Base-by-base conservation (phyloP, 2,113 vertebrate species). In the Pygathrix nemaeus region DNA sequence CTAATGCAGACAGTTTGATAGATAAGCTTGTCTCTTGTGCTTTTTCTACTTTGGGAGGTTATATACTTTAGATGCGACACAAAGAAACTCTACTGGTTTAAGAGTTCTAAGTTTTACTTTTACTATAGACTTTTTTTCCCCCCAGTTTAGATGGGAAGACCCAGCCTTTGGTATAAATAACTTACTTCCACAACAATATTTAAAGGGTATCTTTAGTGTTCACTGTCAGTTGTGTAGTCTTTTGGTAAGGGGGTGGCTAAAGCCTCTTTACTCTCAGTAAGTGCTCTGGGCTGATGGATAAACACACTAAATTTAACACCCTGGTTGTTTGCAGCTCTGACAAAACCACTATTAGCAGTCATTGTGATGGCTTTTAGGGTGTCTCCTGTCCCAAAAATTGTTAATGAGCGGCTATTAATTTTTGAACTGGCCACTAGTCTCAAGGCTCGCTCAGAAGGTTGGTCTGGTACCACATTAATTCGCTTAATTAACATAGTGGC, bases 341-440 rank as follows among this genome's bases (percentile, higher is more conserved):
- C 99, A 93, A 99, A 99, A 23, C 99, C 99, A 68, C 99, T 99
- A 92, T 99, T 99, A 11, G 99, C 99, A 0, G 99, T 99, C 99
- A 99, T 99, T 13, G 99, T 99, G 92, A 99, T 98, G 2, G 99
- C 99, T 95, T 98, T 99, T 76, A 99, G 98, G 1, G 98, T 96
- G 97, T 99, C 99, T 45, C 99, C 99, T 0, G 99, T 99, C 21
- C 99, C 99, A 64, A 99, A 99, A 97, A 99, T 99, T 59, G 99
- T 98, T 50, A 99, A 98, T 0, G 99, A 99, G 90, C 99, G 99
- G 23, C 90, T 99, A 80, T 99, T 99, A 95, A 99, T 99, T 97
- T 99, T 99, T 90, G 99, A 99, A 92, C 99, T 99, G 59, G 98
- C 97, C 45, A 98, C 99, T 57, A 99, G 98, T 92, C 97, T 98